Evolutionary conservation across 2,113 vertebrate species (phyloP), one percentile per base, ranked within the genome.

Genomic region (Mormoops blainvillei): DNA sequence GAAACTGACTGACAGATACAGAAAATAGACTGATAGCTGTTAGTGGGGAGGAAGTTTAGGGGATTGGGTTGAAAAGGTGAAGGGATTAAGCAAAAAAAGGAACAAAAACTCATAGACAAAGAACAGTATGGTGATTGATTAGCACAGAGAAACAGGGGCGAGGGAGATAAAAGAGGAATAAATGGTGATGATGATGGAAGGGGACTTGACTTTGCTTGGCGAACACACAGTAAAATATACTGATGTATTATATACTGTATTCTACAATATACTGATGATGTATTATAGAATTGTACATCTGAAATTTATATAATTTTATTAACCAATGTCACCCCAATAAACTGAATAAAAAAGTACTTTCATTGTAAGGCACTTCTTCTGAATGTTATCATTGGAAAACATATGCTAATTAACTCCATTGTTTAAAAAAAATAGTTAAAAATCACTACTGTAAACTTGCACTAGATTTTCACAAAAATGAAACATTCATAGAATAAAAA

Each of bases 311-410:
- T 52, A 77, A 52, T 50, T 33, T 76, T 76, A 76, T 77, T n/a
- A 52, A n/a, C 31, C 10, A 50, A 50, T 77, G 74, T 50, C 45
- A 77, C 31, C 18, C 48, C 48, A n/a, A n/a, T 77, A 52, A 77
- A 77, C 20, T 77, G 16, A 50, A 50, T 77, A 77, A 77, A 77
- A 77, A 50, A 22, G 58, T 48, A 54, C 76, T 89, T 86, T 91
- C 91, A 94, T 83, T 96, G 68, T 89, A 93, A 96, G 92, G 41
- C 58, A n/a, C 78, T 93, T 89, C 88, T 89, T 41, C 65, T 87
- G 61, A 93, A 90, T 16, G 20, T 80, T 89, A 86, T 92, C 78
- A 96, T 76, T 89, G n/a, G 54, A 88, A 96, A 83, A 63, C 80
- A 96, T 38, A 96, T 87, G 92, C 54, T 78, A 95, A 89, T 92